Percentiles rank a stretch among this genome's conserved stretches.
Conservation (phyloP, 2,797 vertebrate genomes). For the Esox lucius region DNA sequence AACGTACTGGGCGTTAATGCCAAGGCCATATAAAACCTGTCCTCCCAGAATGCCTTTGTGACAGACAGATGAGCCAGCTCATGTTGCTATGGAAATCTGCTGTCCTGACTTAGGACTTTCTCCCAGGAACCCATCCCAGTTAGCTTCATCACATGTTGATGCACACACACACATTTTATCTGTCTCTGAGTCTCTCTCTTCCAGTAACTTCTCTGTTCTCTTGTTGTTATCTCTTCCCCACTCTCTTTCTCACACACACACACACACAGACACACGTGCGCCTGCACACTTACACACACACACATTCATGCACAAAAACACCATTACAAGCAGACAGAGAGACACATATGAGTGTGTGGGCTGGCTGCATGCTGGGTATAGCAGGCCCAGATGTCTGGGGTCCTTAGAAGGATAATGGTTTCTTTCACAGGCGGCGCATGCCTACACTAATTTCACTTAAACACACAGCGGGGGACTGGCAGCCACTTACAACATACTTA, state of each 20-base stretch:
- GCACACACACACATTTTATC: too few relatives aligned
- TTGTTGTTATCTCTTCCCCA: not conserved
- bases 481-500: constrained; percentile 35
- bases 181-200: not conserved
- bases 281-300: too few relatives aligned
- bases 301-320: too few relatives aligned
- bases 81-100: constrained; percentile 63
- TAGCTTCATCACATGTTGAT: not conserved
- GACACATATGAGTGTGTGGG: constrained; percentile 30
- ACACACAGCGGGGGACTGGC: constrained; percentile 27
- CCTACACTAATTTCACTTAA: constrained; percentile 47
- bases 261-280: not conserved
- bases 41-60: constrained; percentile 75
- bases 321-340: too few relatives aligned
- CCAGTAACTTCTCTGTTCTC: not conserved
- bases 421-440: constrained; percentile 58
- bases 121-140: constrained; percentile 39
- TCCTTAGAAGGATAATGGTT: constrained; percentile 59
- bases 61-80: constrained; percentile 65
- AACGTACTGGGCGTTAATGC: constrained; percentile 67
- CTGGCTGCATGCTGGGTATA: constrained; percentile 44
- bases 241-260: not conserved
- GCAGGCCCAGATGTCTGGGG: constrained; percentile 62
- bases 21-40: constrained; percentile 77
- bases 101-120: constrained; percentile 67